Base-by-base conservation (phyloP, 2,888 invertebrate species). In the Synanthedon formicaeformis region DNA sequence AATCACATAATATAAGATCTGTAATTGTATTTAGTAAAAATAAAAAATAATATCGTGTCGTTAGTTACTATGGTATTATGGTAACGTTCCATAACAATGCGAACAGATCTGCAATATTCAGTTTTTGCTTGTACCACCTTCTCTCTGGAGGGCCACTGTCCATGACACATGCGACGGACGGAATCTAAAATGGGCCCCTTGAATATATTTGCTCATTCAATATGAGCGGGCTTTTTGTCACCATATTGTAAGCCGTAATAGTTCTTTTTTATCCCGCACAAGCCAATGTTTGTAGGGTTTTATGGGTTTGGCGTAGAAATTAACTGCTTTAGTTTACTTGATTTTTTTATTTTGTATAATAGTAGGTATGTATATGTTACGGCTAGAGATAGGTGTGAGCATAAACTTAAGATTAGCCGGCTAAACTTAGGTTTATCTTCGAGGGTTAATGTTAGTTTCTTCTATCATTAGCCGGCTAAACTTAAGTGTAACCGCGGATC, bases 21-120 rank as follows among this genome's bases (percentile, higher is more conserved):
- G 23, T 34, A 34, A 2, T 10, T 16, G n/a, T n/a, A n/a, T n/a
- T n/a, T 16, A 16, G 2, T 16, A 16, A 16, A 45, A 13, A 45
- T 13, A 45, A 45, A 45, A 45, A 45, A 45, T 12, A 45, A 45
- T 52, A 40, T 52, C 73, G 75, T 74, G 51, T 52, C 73, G 71
- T 67, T 13, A 40, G 2, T 1, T 18, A 41, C 2, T 2, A 34
- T 34, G 6, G 57, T 65, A 23, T 23, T 23, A 59, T 65, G 81
- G 65, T 53, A 56, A 61, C 66, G 48, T 18, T 53, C 67, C 61
- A 65, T 75, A 84, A 85, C 84, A 83, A 84, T 80, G 76, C 70
- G 75, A 77, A 71, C 84, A 84, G 84, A 85, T 85, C 79, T 84
- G 78, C 76, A 84, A 84, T 83, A 84, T 86, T 84, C 85, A 83